These are phyloP conservation scores for Zaprionus kolodkinae DNA, from an alignment of 1,140 invertebrate genomes.

Conservation along the genomic window DNA sequence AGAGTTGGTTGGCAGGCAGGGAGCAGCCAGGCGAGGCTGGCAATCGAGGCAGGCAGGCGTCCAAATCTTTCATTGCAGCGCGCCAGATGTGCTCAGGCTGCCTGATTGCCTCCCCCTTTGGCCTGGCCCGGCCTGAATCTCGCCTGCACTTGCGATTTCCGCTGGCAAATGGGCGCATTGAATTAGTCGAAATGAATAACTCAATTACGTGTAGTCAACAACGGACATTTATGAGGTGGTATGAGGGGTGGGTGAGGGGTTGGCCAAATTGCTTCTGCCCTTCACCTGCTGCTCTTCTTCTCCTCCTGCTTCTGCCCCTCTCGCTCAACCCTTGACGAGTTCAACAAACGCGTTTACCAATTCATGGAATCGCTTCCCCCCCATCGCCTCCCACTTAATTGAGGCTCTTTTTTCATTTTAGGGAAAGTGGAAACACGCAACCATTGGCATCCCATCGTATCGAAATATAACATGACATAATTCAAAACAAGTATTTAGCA, in stretches of 20 bases:
- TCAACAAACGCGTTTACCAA: slow-evolving; percentile 39
- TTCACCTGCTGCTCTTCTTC: neutral
- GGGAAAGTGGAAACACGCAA: slow-evolving; percentile 74
- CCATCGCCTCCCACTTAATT: neutral
- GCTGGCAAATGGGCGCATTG: slow-evolving; percentile 34
- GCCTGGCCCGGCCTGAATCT: slow-evolving; percentile 9
- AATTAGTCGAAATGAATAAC: slow-evolving; percentile 55
- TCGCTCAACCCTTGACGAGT: slow-evolving; percentile 24
- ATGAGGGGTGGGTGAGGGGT: no score
- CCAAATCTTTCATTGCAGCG: slow-evolving; percentile 68
- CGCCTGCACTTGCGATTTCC: slow-evolving; percentile 47
- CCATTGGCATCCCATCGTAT: slow-evolving; percentile 50
- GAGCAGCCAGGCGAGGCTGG: slow-evolving; percentile 24
- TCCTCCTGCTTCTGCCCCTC: neutral
- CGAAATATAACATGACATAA: slow-evolving; percentile 71
- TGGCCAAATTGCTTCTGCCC: neutral
- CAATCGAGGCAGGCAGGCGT: slow-evolving; percentile 36
- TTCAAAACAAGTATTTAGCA: slow-evolving; percentile 41
- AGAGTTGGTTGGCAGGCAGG: neutral
- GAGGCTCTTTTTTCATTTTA: neutral
- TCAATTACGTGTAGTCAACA: slow-evolving; percentile 55
- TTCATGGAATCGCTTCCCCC: slow-evolving; percentile 22
- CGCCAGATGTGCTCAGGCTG: slow-evolving; percentile 56
- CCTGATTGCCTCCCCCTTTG: slow-evolving; percentile 8
- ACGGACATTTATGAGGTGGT: neutral